Evolutionary conservation across 2,888 invertebrate species (phyloP).

Genomic region (Hemaris fuciformis): DNA sequence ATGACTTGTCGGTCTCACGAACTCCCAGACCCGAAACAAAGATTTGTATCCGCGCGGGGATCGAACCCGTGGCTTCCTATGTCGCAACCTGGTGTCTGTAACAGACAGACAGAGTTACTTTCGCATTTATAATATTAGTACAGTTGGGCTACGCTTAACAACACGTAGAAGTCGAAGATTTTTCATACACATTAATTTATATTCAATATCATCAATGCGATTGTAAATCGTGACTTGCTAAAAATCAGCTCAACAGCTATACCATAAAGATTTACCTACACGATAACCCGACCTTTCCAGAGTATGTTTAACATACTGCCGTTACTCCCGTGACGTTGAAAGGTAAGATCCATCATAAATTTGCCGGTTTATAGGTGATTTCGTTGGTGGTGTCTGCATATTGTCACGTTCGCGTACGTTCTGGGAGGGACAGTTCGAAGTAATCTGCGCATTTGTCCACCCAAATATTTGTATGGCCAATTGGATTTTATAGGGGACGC

Average conservation of each 20-base stretch:
- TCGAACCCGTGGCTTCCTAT: no score
- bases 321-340: not conserved
- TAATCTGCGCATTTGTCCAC: not conserved
- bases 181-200: no score
- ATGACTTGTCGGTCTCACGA: no score
- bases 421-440: not conserved
- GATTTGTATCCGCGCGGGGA: no score
- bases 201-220: not conserved
- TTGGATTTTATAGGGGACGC: not conserved
- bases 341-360: slow-evolving; percentile 26
- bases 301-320: slow-evolving; percentile 14
- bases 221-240: not conserved
- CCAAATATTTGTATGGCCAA: not conserved
- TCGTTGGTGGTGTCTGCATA: slow-evolving; percentile 22
- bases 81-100: no score
- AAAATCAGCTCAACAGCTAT: not conserved
- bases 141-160: no score
- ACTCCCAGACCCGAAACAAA: no score
- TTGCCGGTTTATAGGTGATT: slow-evolving; percentile 31
- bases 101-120: no score
- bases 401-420: not conserved
- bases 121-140: no score
- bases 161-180: no score
- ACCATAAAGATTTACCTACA: not conserved
- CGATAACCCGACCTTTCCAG: slow-evolving; percentile 4